Evolutionary conservation across 2,888 invertebrate species (phyloP), one percentile per base, ranked within the genome.

Genomic region (Nineta flava): DNA sequence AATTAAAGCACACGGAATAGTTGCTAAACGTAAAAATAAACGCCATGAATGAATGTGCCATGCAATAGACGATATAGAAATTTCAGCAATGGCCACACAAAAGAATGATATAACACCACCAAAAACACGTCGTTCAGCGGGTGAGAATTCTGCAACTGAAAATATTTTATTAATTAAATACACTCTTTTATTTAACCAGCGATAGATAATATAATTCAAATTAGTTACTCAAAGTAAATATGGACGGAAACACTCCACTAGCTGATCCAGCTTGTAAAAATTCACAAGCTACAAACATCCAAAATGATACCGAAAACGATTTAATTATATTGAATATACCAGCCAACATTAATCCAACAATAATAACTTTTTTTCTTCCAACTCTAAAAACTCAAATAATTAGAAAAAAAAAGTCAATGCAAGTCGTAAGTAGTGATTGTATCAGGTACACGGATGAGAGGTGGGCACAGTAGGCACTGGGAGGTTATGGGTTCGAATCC

Each of bases 111-210:
- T 67, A 47, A 83, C 73, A 52, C 86, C 82, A 4, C 80, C 81
- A 38, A 86, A 64, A 16, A 85, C 81, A 35, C 88, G 72, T 48
- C 79, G 76, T 53, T 77, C 75, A 9, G 83, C 83, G 1, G 84
- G 84, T 17, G 87, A 79, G 65, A 87, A 72, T 63, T 90, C 88
- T 55, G 87, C 73, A 32, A 77, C 81, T 83, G 66, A 47, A 26
- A 34, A 16, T 2, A 26, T 35, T 15, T 48, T 54, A 51, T 46
- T 9, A 32, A 32, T 32, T 7, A 32, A 32, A 7, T 7, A 10
- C 32, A 32, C n/a, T n/a, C n/a, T n/a, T n/a, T n/a, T n/a, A n/a
- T n/a, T n/a, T n/a, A n/a, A n/a, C n/a, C n/a, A n/a, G n/a, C n/a
- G n/a, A n/a, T n/a, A n/a, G n/a, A n/a, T n/a, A n/a, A n/a, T n/a